Percentiles rank a stretch among this genome's conserved stretches.
These are phyloP conservation scores for Lithophane semibrunnea DNA, from an alignment of 2,888 invertebrate genomes.

Conservation along the genomic window DNA sequence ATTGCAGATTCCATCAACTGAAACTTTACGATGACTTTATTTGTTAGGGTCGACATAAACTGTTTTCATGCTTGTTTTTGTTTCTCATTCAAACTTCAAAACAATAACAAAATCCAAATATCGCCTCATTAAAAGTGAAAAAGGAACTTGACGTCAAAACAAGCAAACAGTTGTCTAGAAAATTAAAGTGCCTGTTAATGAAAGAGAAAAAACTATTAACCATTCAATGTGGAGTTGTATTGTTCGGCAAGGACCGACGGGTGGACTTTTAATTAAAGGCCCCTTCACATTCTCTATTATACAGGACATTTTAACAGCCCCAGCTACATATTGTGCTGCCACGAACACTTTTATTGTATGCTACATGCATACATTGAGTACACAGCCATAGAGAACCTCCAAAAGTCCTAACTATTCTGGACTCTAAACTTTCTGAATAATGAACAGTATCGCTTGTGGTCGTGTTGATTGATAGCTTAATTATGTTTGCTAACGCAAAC, in stretches of 20 bases:
- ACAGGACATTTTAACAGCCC: constrained; percentile 85
- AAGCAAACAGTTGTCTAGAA: constrained; percentile 56
- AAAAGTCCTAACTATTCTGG: constrained; percentile 20
- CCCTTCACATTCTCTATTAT: constrained; percentile 85
- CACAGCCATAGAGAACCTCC: constrained; percentile 12
- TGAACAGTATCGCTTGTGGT: constrained; percentile 20
- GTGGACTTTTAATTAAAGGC: constrained; percentile 89
- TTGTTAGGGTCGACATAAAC: neutral
- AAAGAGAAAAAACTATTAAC: constrained; percentile 77
- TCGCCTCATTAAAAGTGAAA: constrained; percentile 31
- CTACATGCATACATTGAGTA: constrained; percentile 39
- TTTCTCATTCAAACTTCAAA: neutral
- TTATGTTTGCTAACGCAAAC: constrained; percentile 50
- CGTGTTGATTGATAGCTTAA: constrained; percentile 55
- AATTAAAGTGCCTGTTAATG: constrained; percentile 71
- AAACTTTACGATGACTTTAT: neutral
- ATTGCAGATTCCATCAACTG: neutral
- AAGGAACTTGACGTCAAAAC: constrained; percentile 42
- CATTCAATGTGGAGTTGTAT: constrained; percentile 84
- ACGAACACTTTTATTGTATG: constrained; percentile 52
- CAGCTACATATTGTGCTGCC: constrained; percentile 67
- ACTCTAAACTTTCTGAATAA: constrained; percentile 25
- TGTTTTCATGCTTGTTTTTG: neutral
- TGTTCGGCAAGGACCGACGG: constrained; percentile 80
- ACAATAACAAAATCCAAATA: constrained; percentile 13